Evolutionary conservation across 2,888 invertebrate genomes (phyloP).

Genomic region (Atrina japonica): DNA sequence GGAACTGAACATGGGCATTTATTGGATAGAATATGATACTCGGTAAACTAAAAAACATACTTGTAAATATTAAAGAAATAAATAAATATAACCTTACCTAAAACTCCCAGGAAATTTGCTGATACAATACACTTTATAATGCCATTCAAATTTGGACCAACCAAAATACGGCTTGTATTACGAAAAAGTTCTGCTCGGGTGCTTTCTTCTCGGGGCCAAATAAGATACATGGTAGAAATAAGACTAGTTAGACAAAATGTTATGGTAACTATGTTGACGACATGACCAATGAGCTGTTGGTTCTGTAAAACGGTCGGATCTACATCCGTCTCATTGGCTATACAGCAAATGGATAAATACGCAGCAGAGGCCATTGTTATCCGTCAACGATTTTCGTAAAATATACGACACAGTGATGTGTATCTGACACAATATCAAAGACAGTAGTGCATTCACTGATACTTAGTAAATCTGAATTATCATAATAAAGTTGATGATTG

Average conservation of each 20-base stretch:
- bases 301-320: conserved; percentile 8
- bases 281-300: conserved; percentile 18
- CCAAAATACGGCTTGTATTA: conserved; percentile 32
- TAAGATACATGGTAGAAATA: conserved; percentile 40
- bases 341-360: conserved; percentile 34
- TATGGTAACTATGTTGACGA: conserved; percentile 32
- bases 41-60: too few relatives aligned
- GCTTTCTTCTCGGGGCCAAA: conserved; percentile 38
- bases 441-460: too few relatives aligned
- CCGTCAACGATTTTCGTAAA: too few relatives aligned
- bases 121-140: conserved; percentile 39
- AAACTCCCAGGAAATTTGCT: conserved; percentile 27
- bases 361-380: conserved; percentile 38
- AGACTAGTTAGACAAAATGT: conserved; percentile 36
- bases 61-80: too few relatives aligned
- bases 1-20: too few relatives aligned
- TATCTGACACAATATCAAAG: too few relatives aligned
- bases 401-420: too few relatives aligned
- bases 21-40: too few relatives aligned
- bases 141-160: conserved; percentile 41
- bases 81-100: conserved; percentile 35
- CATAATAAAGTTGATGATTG: too few relatives aligned
- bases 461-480: too few relatives aligned
- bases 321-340: conserved; percentile 17
- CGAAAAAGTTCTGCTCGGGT: conserved; percentile 34